These are phyloP conservation scores for Hecatera dysodea DNA, from an alignment of 2,888 invertebrate species.

Conservation along the genomic window DNA sequence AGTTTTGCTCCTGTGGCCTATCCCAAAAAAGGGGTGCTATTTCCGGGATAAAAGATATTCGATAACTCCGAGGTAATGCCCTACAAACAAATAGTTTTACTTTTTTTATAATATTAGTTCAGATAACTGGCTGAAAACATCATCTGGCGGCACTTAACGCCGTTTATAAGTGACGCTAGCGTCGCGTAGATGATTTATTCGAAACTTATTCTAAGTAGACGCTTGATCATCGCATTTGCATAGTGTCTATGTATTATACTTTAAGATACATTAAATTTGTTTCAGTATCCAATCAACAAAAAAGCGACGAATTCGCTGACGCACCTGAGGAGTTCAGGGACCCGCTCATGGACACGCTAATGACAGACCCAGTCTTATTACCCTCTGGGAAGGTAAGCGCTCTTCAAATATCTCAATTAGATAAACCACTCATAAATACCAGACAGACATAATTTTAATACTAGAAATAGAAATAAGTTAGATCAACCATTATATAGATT, in stretches of 20 bases:
- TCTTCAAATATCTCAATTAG: background rate
- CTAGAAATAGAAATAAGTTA: too few species aligned
- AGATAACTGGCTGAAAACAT: background rate
- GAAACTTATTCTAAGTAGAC: background rate
- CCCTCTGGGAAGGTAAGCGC: slow-evolving; percentile 94
- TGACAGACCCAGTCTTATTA: slow-evolving; percentile 98
- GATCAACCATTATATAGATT: too few species aligned
- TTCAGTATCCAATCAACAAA: slow-evolving; percentile 94
- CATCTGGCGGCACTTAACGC: background rate
- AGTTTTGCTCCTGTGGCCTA: too few species aligned
- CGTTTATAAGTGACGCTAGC: background rate
- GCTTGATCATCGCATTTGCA: background rate
- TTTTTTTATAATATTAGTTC: background rate
- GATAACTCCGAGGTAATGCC: background rate
- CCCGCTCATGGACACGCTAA: slow-evolving; percentile 99
- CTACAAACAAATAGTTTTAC: background rate
- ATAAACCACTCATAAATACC: too few species aligned
- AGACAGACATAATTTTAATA: too few species aligned
- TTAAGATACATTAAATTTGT: slow-evolving; percentile 9
- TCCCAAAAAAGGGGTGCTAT: too few species aligned
- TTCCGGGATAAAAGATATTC: background rate
- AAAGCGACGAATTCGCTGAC: slow-evolving; percentile 98
- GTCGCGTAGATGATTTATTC: background rate
- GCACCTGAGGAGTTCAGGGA: slow-evolving; percentile 99
- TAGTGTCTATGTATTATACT: background rate